phyloP scores from a whole-genome alignment of 2,888 invertebrate genomes.

The Cryptus viduatorius region DNA sequence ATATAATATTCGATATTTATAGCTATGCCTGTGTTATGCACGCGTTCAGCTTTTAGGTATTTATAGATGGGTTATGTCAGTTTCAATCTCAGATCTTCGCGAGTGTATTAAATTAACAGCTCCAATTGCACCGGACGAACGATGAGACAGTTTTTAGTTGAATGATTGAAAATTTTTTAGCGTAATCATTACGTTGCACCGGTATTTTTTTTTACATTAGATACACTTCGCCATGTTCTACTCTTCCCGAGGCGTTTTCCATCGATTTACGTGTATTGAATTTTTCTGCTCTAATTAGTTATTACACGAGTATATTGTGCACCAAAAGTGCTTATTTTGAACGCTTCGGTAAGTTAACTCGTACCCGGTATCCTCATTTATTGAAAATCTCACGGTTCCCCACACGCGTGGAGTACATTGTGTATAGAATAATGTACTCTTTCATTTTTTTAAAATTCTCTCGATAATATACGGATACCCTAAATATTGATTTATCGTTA shows the following conservation, averaged over 20 bases:
- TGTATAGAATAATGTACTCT: conserved; percentile 66
- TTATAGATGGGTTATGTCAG: conserved; percentile 57
- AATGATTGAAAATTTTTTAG: not conserved
- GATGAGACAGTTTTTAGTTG: conserved; percentile 1
- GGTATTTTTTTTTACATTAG: not conserved
- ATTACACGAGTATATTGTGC: conserved; percentile 53
- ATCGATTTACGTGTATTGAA: conserved; percentile 2
- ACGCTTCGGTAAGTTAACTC: conserved; percentile 56
- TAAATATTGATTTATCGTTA: conserved; percentile 69
- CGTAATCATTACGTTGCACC: not conserved
- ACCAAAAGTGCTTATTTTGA: conserved; percentile 52
- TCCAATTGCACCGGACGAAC: conserved; percentile 15
- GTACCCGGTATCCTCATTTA: conserved; percentile 64
- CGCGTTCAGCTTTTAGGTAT: conserved; percentile 67
- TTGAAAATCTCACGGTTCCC: conserved; percentile 40
- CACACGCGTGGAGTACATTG: conserved; percentile 58
- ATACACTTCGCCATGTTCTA: conserved; percentile 9
- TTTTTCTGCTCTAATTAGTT: conserved; percentile 35
- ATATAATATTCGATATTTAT: conserved; percentile 64
- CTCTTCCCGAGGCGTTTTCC: conserved; percentile 1
- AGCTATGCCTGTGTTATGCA: conserved; percentile 68
- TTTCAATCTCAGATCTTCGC: conserved; percentile 54
- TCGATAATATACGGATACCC: conserved; percentile 65
- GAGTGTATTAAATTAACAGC: conserved; percentile 31
- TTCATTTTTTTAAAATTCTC: conserved; percentile 39